phyloP scores from a whole-genome alignment of 2,888 invertebrate species.

The Clepsis dumicolana region DNA sequence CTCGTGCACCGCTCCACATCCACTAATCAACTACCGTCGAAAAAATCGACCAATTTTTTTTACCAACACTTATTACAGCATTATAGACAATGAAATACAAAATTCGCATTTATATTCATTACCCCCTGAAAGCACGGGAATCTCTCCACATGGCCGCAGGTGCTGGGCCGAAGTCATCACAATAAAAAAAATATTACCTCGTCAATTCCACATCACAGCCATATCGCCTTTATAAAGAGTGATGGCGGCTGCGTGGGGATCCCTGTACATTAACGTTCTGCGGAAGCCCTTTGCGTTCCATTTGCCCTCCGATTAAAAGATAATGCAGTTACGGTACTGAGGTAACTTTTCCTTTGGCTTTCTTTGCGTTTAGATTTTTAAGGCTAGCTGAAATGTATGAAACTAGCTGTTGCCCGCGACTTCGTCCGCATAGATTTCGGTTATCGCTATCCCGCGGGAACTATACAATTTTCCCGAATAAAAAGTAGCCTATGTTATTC shows the following conservation, averaged over 20 bases:
- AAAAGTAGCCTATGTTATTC: no score
- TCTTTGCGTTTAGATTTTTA: neutral
- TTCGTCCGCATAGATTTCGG: no score
- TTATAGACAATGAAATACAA: neutral
- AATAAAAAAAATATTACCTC: conserved; percentile 34
- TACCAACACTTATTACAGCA: no score
- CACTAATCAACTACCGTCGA: no score
- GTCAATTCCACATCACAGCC: conserved; percentile 19
- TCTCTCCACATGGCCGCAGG: conserved; percentile 15
- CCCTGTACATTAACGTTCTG: conserved; percentile 7
- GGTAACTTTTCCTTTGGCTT: neutral
- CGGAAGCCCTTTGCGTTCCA: conserved; percentile 10
- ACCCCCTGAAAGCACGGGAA: neutral
- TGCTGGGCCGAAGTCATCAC: conserved; percentile 23
- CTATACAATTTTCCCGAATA: no score
- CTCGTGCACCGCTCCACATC: no score
- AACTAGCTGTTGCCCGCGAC: no score
- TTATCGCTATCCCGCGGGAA: no score
- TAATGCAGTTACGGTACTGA: conserved; percentile 20
- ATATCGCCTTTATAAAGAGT: conserved; percentile 12
- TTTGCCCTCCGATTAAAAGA: conserved; percentile 45
- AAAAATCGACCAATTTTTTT: no score
- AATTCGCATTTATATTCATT: conserved; percentile 9
- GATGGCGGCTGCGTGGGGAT: neutral
- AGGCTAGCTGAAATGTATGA: no score